These are phyloP conservation scores for Percopsis omiscomaycus DNA, from an alignment of 2,797 vertebrate genomes.

Conservation along the genomic window DNA sequence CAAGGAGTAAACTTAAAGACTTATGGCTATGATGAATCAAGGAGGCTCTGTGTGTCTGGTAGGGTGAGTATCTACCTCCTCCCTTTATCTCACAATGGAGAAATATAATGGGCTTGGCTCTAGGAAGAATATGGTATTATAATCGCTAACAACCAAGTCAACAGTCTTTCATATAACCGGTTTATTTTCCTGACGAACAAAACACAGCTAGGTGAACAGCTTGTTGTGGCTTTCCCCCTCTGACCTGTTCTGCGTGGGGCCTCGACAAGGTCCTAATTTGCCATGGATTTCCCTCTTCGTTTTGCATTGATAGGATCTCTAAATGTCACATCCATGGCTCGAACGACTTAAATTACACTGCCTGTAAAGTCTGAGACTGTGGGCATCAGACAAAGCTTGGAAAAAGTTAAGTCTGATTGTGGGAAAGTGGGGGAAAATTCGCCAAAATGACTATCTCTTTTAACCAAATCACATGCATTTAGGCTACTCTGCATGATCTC, in stretches of 20 bases:
- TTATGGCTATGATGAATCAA: too few relatives aligned
- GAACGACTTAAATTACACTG: too few relatives aligned
- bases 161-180: conserved; percentile 16
- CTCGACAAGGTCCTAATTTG: conserved; percentile 37
- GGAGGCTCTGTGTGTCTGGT: conserved; percentile 14
- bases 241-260: conserved; percentile 45
- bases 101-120: conserved; percentile 7
- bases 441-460: too few relatives aligned
- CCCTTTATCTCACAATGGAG: conserved; percentile 9
- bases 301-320: conserved; percentile 34
- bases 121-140: neutral
- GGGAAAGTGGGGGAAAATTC: too few relatives aligned
- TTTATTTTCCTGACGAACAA: conserved; percentile 10
- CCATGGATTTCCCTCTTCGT: conserved; percentile 29
- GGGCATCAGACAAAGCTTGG: too few relatives aligned
- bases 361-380: too few relatives aligned
- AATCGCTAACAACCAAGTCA: conserved; percentile 34
- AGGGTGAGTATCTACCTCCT: conserved; percentile 12
- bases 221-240: conserved; percentile 59
- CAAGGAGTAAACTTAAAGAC: too few relatives aligned
- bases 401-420: too few relatives aligned
- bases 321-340: conserved; percentile 41
- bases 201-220: conserved; percentile 53
- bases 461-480: too few relatives aligned
- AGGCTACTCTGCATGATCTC: too few relatives aligned